Base-by-base conservation (phyloP, 2,888 invertebrate genomes). In the Deilephila porcellus region DNA sequence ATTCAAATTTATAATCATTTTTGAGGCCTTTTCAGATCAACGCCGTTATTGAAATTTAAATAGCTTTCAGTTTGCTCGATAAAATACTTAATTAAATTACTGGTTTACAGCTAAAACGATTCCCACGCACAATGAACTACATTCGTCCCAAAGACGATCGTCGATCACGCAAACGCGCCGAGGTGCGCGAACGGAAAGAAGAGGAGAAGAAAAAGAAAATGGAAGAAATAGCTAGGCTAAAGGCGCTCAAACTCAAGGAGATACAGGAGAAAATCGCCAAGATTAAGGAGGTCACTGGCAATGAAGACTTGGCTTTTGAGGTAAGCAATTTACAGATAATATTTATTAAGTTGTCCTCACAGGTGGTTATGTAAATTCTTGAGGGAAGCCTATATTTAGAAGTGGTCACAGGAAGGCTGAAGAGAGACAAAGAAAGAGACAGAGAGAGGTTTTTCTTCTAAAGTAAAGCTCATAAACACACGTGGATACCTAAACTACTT, bases 61-160 rank as follows among this genome's bases (percentile, higher is more conserved):
- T 14, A 45, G 14, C 11, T 45, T 14, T 45, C 11, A 45, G 11
- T 14, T 45, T 14, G 11, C 11, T 11, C 11, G 45, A 45, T 37
- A 7, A 37, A 37, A 37, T 37, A 32, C 32, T 7, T 29, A 45
- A 32, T 29, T 3, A 19, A 60, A 53, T 60, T 11, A 25, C n/a
- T 20, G 0, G 3, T 52, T 79, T 72, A 37, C 88, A 97, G 97
- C 95, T 98, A 25, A 98, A 98, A 93, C 96, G 98, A 14, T 99
- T 97, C 94, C 99, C 99, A 0, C 96, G 99, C 78, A 98, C 97
- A 0, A 96, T 99, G 88, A 96, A 96, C 88, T 97, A 98, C 3
- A 92, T 99, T 77, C 96, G 99, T 6, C 96, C 96, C 52, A 97
- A 97, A 76, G 97, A 98, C 88, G 97, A 97, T 62, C 96, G 96